Base-by-base conservation (phyloP, 2,113 vertebrate genomes). In the Trogon surrucura region DNA sequence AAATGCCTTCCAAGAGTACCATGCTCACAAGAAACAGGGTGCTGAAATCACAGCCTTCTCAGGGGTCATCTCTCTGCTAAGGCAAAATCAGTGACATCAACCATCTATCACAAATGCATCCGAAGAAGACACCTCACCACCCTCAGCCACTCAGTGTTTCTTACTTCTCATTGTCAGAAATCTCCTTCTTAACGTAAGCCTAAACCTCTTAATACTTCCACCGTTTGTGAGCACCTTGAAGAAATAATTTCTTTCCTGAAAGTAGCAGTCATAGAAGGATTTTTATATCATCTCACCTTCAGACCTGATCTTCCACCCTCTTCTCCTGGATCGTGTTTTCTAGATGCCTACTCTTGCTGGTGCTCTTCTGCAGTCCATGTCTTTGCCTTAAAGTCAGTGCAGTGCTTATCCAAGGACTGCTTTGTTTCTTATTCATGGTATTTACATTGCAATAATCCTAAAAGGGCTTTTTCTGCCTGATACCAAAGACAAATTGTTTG, bases 391-490 rank as follows among this genome's bases (percentile, higher is more conserved):
- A 81, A 79, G 41, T 32, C 53, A 66, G 3, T 29, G 22, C 48
- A 79, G 65, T 1, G 0, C 77, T 94, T 89, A 54, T 30, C 23
- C 27, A 22, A 88, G 47, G 36, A 27, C 47, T 78, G 56, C 56
- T 86, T 96, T 57, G 36, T 60, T 88, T 95, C 75, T 73, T 71
- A 29, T 20, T 32, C 77, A 56, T 80, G 60, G 16, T 34, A 54
- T 57, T 83, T 85, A 82, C 93, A 34, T 67, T 26, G 26, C 50
- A 86, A 4, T 87, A 96, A 93, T 93, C 70, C 73, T 81, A n/a
- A 36, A 58, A 73, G 48, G 22, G 29, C 26, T 91, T 74, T n/a
- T 95, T 80, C 56, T 71, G 51, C 65, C 69, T 87, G 44, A 6
- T 87, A 67, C 60, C 65, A 51, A 62, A 84, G 65, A 74, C 23